Conservation (phyloP, 1,140 invertebrate genomes). For the Ladona fulva region DNA sequence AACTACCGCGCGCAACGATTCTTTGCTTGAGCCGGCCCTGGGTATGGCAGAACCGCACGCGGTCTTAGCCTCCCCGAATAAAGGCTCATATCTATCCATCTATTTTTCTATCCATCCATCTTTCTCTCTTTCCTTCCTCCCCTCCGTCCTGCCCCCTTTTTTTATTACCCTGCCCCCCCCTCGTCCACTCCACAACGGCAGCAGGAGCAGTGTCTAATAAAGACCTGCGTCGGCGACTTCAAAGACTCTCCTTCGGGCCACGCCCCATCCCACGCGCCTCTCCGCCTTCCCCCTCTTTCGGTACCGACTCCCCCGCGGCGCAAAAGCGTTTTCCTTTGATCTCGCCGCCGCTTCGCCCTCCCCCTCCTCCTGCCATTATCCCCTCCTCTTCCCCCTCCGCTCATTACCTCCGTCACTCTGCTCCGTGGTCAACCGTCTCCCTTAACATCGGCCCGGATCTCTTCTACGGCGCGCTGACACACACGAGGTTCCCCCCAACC, state of each 20-base stretch:
- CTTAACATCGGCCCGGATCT: neutral
- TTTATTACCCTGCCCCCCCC: neutral
- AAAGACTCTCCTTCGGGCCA: neutral
- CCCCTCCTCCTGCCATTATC: neutral
- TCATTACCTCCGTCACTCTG: neutral
- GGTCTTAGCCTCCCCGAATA: too few relatives aligned
- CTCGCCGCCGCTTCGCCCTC: neutral
- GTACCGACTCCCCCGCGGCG: neutral
- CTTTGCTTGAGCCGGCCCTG: too few relatives aligned
- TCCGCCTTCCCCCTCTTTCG: neutral
- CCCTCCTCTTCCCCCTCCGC: neutral
- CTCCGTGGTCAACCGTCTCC: neutral
- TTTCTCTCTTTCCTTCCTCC: neutral
- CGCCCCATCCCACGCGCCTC: neutral
- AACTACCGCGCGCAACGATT: too few relatives aligned
- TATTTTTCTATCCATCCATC: too few relatives aligned
- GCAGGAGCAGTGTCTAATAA: neutral
- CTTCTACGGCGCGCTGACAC: neutral
- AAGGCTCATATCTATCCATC: too few relatives aligned
- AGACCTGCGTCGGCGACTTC: neutral
- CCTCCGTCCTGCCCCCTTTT: neutral
- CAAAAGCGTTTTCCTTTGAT: neutral
- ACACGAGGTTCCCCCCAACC: neutral
- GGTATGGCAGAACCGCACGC: too few relatives aligned
- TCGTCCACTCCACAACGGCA: neutral